Conservation (phyloP, 2,888 invertebrate species). For the Lithophane leautieri region DNA sequence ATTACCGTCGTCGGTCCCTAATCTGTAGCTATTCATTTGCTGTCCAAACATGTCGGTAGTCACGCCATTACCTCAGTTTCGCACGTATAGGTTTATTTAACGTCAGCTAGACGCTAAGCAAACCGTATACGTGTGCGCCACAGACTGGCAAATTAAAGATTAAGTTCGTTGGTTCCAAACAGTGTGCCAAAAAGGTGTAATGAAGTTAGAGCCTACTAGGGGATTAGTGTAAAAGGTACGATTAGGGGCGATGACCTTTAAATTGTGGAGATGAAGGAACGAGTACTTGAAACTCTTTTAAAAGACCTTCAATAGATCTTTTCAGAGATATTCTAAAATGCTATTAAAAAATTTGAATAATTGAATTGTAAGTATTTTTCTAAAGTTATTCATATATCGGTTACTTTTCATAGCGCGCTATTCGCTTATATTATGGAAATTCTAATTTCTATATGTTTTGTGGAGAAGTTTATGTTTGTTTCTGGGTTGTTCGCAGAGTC, state of each 20-base stretch:
- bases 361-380: conserved; percentile 13
- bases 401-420: background rate
- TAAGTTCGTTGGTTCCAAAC: background rate
- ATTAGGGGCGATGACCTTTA: conserved; percentile 12
- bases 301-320: conserved; percentile 18
- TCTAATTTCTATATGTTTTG: background rate
- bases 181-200: conserved; percentile 11
- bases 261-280: conserved; percentile 14
- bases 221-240: conserved; percentile 1
- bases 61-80: background rate
- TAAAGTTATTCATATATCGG: conserved; percentile 18
- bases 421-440: background rate
- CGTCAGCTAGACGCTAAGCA: background rate
- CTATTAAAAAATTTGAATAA: conserved; percentile 16
- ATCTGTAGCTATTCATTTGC: conserved; percentile 34
- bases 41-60: conserved; percentile 6
- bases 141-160: background rate
- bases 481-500: conserved; percentile 13
- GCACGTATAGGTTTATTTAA: background rate
- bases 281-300: conserved; percentile 3
- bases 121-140: background rate
- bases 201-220: conserved; percentile 7
- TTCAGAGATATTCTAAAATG: conserved; percentile 5
- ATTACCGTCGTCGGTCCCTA: conserved; percentile 17
- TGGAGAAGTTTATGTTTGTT: background rate